phyloP scores from a whole-genome alignment of 2,888 invertebrate genomes.

The Leucophenga maculata region DNA sequence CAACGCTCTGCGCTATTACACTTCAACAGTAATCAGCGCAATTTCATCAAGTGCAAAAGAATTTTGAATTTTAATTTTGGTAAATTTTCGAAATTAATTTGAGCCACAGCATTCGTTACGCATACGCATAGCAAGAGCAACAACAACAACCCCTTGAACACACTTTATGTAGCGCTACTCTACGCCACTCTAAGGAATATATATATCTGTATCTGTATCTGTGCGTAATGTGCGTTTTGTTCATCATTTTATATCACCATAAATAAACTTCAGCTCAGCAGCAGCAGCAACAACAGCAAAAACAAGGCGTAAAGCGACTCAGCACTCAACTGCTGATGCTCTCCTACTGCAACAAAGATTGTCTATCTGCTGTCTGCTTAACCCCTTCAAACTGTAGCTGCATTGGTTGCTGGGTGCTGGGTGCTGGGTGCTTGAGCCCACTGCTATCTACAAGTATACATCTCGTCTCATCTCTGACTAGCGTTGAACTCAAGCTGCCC shows the following conservation, averaged over 20 bases:
- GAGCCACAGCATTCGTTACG: slow-evolving; percentile 44
- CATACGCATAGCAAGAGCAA: slow-evolving; percentile 2
- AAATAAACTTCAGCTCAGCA: slow-evolving; percentile 53
- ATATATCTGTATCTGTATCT: background rate
- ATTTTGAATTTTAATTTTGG: slow-evolving; percentile 67
- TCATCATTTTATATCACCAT: slow-evolving; percentile 66
- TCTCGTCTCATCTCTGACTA: no score
- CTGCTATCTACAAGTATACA: background rate
- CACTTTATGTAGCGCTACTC: background rate
- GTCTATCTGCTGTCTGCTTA: slow-evolving; percentile 18
- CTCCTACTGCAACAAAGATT: slow-evolving; percentile 1
- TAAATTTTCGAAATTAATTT: slow-evolving; percentile 69
- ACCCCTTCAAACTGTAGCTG: slow-evolving; percentile 20
- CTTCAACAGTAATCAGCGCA: background rate
- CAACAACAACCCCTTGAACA: slow-evolving; percentile 10
- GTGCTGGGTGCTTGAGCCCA: background rate
- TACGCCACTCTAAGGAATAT: background rate
- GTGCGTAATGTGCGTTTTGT: slow-evolving; percentile 6
- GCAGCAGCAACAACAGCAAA: no score
- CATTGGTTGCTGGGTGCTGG: background rate
- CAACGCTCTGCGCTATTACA: background rate
- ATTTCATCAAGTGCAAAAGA: slow-evolving; percentile 25
- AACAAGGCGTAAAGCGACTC: background rate
- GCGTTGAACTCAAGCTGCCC: slow-evolving; percentile 32
- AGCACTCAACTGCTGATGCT: background rate